These are phyloP conservation scores for Netelia virgata DNA, from an alignment of 2,888 invertebrate genomes.

Conservation along the genomic window DNA sequence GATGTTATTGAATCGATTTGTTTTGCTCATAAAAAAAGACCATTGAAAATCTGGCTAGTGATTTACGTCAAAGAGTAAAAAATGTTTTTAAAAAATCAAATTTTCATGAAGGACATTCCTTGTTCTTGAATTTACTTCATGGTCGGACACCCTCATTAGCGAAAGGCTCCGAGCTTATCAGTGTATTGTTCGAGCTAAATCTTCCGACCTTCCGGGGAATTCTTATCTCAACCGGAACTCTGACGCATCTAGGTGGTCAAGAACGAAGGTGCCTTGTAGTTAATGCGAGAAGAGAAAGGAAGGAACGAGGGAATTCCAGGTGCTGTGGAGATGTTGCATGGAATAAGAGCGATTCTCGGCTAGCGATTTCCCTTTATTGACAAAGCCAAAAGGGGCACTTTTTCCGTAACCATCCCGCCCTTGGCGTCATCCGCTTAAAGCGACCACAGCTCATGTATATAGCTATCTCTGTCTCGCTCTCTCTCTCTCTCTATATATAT, in stretches of 20 bases:
- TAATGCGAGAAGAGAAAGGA: slow-evolving; percentile 7
- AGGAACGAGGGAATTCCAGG: slow-evolving; percentile 56
- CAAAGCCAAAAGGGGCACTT: slow-evolving; percentile 50
- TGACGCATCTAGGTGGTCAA: slow-evolving; percentile 2
- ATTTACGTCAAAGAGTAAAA: background rate
- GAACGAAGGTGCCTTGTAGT: background rate
- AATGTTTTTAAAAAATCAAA: background rate
- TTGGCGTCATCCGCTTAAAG: slow-evolving; percentile 63
- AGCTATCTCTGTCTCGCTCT: background rate
- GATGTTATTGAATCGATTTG: too few species aligned
- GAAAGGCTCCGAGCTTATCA: slow-evolving; percentile 38
- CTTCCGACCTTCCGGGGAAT: slow-evolving; percentile 8
- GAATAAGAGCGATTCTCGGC: slow-evolving; percentile 39
- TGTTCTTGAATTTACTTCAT: background rate
- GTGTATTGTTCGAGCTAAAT: slow-evolving; percentile 31
- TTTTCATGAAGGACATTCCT: background rate
- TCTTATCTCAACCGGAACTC: slow-evolving; percentile 51
- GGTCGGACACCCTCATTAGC: slow-evolving; percentile 12
- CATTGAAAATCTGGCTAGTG: too few species aligned
- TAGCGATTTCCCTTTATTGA: slow-evolving; percentile 33
- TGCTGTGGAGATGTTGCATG: slow-evolving; percentile 47
- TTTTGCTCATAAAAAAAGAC: too few species aligned
- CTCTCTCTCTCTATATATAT: too few species aligned
- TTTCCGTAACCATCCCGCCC: slow-evolving; percentile 30
- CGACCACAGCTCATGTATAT: slow-evolving; percentile 26